Conservation (phyloP, 2,888 invertebrate species). For the Drosophila mimica region DNA sequence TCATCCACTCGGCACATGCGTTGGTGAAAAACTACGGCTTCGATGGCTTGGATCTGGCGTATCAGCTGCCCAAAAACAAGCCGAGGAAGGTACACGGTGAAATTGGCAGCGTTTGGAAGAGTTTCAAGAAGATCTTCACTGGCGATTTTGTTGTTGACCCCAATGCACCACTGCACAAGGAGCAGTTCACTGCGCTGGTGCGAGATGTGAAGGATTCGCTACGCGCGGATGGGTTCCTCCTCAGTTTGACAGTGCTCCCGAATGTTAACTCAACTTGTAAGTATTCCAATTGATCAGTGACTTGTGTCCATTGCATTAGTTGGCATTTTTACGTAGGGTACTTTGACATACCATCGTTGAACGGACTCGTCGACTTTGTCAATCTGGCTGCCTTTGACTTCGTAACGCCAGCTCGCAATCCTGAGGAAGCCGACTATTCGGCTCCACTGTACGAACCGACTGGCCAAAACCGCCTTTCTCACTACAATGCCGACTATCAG, state of each 20-base stretch:
- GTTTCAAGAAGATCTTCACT: slow-evolving; percentile 90
- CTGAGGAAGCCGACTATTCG: slow-evolving; percentile 91
- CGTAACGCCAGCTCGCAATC: slow-evolving; percentile 90
- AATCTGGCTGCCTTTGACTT: slow-evolving; percentile 93
- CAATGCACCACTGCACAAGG: slow-evolving; percentile 91
- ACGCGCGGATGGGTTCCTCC: slow-evolving; percentile 88
- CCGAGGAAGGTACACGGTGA: slow-evolving; percentile 90
- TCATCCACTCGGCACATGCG: slow-evolving; percentile 90
- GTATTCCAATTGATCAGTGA: slow-evolving; percentile 54
- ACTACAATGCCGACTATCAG: slow-evolving; percentile 89
- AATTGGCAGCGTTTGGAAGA: slow-evolving; percentile 89
- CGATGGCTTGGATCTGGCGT: slow-evolving; percentile 94
- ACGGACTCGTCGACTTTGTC: slow-evolving; percentile 91
- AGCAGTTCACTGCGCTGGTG: slow-evolving; percentile 91
- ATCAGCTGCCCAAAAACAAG: slow-evolving; percentile 92
- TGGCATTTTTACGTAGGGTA: slow-evolving; percentile 87
- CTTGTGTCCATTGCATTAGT: not conserved
- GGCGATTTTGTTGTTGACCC: slow-evolving; percentile 90
- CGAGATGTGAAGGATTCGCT: slow-evolving; percentile 90
- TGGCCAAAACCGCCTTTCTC: slow-evolving; percentile 87
- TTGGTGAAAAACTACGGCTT: slow-evolving; percentile 92
- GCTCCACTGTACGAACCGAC: slow-evolving; percentile 90
- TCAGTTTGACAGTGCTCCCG: slow-evolving; percentile 90
- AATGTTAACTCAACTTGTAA: slow-evolving; percentile 91
- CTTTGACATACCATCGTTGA: slow-evolving; percentile 90